These are phyloP conservation scores for Thunnus maccoyii DNA, from an alignment of 2,113 vertebrate species.

Conservation along the genomic window DNA sequence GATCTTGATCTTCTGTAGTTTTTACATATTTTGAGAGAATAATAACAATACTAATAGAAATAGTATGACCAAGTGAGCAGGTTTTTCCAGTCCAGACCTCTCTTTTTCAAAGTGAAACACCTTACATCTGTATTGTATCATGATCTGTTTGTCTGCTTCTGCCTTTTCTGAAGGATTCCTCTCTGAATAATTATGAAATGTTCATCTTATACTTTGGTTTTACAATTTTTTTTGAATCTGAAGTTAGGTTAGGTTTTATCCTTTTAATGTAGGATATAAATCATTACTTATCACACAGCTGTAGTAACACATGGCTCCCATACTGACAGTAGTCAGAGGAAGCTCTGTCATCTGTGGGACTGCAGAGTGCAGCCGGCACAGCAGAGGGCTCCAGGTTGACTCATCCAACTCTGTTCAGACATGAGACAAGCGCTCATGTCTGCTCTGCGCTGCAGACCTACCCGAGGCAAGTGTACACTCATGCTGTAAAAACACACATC, in stretches of 20 bases:
- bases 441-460: conserved; percentile 36
- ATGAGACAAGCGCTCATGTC: conserved; percentile 34
- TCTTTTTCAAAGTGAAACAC: neutral
- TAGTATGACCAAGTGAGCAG: neutral
- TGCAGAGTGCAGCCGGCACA: conserved; percentile 39
- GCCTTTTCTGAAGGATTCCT: neutral
- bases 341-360: conserved; percentile 1
- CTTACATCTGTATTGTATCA: neutral
- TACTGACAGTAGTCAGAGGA: conserved; percentile 3
- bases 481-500: conserved; percentile 24
- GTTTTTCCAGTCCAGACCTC: neutral
- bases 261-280: neutral
- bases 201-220: too few species aligned
- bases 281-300: neutral
- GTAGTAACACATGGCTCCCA: conserved; percentile 10
- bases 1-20: neutral
- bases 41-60: neutral
- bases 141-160: neutral
- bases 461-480: conserved; percentile 42
- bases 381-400: conserved; percentile 64
- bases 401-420: conserved; percentile 52
- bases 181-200: neutral
- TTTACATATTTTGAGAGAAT: too few species aligned
- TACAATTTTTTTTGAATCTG: too few species aligned
- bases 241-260: too few species aligned